Conservation (phyloP, 23 tunicate species). For the Corella eumyota region DNA sequence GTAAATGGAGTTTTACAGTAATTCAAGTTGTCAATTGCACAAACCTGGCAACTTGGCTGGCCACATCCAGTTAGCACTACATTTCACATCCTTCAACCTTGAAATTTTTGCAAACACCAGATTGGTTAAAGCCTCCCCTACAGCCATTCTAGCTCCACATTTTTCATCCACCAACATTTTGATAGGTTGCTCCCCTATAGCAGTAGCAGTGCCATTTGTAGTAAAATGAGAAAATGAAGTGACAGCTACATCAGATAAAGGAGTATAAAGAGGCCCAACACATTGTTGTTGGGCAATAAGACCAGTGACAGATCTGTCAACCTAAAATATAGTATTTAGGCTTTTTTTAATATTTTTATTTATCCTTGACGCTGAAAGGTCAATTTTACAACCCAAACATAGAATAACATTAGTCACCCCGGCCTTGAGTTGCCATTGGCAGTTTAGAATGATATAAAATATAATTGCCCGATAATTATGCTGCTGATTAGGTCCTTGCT, state of each 20-base stretch:
- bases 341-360: no score
- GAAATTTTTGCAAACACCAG: slow-evolving; percentile 64
- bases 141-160: slow-evolving; percentile 74
- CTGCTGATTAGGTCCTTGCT: no score
- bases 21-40: no score
- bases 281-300: slow-evolving; percentile 87
- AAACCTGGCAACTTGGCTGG: slow-evolving; percentile 88
- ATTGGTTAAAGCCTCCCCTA: slow-evolving; percentile 74
- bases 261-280: slow-evolving; percentile 81
- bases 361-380: no score
- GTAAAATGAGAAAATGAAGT: slow-evolving; percentile 53
- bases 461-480: no score
- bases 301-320: slow-evolving; percentile 72
- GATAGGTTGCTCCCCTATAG: slow-evolving; percentile 88
- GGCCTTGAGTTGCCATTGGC: no score
- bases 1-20: no score
- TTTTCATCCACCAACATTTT: slow-evolving; percentile 58
- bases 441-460: no score
- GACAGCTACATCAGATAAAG: slow-evolving; percentile 81
- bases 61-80: slow-evolving; percentile 99
- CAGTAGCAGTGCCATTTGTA: slow-evolving; percentile 59
- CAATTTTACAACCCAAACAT: no score
- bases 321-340: slow-evolving; percentile 21
- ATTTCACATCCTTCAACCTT: slow-evolving; percentile 54
- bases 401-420: no score